Conservation (phyloP, 2,797 vertebrate species). For the Hapalemur alaotrensis region DNA sequence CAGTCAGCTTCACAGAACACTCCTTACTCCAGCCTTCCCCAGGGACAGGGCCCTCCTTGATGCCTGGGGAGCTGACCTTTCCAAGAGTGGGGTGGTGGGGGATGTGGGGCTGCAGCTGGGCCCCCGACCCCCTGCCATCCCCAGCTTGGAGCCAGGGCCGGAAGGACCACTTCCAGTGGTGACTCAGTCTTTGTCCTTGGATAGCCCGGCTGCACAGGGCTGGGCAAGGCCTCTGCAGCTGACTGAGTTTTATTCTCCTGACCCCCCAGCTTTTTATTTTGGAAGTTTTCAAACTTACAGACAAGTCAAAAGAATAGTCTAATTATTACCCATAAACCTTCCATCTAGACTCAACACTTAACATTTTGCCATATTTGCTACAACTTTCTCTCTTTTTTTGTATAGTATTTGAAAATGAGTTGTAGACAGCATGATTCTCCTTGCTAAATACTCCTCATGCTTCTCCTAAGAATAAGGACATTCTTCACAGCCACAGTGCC, state of each 20-base stretch:
- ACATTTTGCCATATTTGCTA: background rate
- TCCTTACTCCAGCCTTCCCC: background rate
- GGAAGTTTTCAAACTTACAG: slow-evolving; percentile 46
- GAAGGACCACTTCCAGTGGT: slow-evolving; percentile 49
- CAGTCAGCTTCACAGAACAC: background rate
- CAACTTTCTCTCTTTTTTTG: background rate
- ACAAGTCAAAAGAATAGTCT: background rate
- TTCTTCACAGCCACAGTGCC: background rate
- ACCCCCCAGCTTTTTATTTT: slow-evolving; percentile 25
- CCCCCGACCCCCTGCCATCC: slow-evolving; percentile 59
- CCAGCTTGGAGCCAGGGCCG: background rate
- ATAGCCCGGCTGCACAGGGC: background rate
- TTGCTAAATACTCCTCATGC: background rate
- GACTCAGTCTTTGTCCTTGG: slow-evolving; percentile 25
- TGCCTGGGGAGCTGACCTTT: slow-evolving; percentile 76
- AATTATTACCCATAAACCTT: background rate
- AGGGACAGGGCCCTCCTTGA: background rate
- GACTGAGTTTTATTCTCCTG: background rate
- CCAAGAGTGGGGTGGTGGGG: slow-evolving; percentile 23
- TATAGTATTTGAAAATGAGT: background rate
- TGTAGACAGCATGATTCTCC: background rate
- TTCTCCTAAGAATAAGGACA: background rate
- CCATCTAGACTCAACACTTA: background rate
- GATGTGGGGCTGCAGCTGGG: slow-evolving; percentile 61
- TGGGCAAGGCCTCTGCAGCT: background rate